Evolutionary conservation across 37 sponge, comb jelly and placozoan species (phyloP).

Genomic region (Dysidea cf. avara): DNA sequence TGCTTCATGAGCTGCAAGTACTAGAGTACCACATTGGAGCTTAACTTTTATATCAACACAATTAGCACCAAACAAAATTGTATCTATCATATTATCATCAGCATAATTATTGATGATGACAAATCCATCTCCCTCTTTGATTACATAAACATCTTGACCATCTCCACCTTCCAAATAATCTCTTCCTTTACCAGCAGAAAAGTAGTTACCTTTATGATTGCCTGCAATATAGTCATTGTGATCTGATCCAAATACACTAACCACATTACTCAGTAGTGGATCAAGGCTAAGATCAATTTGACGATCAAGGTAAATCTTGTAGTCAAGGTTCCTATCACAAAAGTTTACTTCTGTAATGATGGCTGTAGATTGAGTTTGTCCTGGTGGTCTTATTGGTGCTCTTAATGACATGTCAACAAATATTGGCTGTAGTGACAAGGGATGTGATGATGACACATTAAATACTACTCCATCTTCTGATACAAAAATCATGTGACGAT

Average conservation of each 20-base stretch:
- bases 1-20: no score
- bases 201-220: conserved; percentile 2
- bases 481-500: conserved; percentile 1
- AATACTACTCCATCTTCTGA: background rate
- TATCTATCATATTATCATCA: conserved; percentile 5
- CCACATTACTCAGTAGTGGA: no score
- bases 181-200: conserved; percentile 22
- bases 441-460: background rate
- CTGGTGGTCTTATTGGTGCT: no score
- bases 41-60: no score
- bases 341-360: conserved; percentile 6
- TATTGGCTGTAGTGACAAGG: background rate
- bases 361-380: no score
- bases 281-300: no score
- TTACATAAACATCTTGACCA: conserved; percentile 41
- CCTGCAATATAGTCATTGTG: conserved; percentile 14
- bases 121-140: conserved; percentile 9
- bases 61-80: no score
- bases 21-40: no score
- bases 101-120: no score
- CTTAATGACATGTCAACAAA: conserved; percentile 16
- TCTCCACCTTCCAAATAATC: conserved; percentile 24
- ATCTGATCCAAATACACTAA: conserved; percentile 15
- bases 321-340: no score
- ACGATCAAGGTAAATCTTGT: no score